Percentiles rank a stretch among this genome's conserved stretches.
phyloP scores from a whole-genome alignment of 1,140 invertebrate species.

The Reticulitermes speratus region DNA sequence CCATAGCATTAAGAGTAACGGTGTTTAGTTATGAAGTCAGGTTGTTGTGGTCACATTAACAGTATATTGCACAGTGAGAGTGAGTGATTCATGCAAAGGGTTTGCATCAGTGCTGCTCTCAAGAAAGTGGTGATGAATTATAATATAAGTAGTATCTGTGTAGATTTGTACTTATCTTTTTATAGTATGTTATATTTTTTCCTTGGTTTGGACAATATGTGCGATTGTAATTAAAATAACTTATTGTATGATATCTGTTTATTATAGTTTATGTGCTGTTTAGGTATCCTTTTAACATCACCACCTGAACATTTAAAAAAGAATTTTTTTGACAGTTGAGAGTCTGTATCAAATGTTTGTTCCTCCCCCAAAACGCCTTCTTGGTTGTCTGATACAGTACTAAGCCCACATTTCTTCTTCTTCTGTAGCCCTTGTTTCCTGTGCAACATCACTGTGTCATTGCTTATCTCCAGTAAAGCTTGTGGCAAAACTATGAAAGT shows the following conservation, averaged over 20 bases:
- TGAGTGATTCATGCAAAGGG: background rate
- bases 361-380: no score
- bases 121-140: background rate
- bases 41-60: background rate
- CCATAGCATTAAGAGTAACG: background rate
- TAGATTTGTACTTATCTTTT: background rate
- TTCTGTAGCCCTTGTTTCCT: no score
- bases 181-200: background rate
- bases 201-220: background rate
- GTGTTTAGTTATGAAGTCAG: background rate
- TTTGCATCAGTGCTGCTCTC: background rate
- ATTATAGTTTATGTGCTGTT: background rate
- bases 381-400: no score
- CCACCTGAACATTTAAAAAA: no score
- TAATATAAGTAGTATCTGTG: background rate
- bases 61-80: background rate
- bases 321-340: no score
- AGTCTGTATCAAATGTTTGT: no score
- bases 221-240: background rate
- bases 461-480: no score
- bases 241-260: background rate
- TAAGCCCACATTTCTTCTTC: no score
- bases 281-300: background rate
- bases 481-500: no score
- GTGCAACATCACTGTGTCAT: no score